These are phyloP conservation scores for Alloplasta piceator DNA, from an alignment of 2,888 invertebrate species.

Conservation along the genomic window DNA sequence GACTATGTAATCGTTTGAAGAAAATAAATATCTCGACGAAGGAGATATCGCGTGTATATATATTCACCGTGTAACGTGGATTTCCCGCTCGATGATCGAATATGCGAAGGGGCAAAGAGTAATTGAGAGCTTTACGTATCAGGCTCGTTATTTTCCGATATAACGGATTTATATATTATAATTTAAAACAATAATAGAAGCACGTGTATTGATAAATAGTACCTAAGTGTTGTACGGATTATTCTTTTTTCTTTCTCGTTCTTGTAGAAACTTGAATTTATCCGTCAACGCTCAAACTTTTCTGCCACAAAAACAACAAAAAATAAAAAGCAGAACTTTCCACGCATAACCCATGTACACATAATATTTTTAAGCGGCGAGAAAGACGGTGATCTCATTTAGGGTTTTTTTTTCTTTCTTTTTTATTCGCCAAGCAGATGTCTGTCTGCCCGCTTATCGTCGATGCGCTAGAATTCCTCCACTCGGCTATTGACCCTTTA, in stretches of 20 bases:
- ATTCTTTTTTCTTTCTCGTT: neutral
- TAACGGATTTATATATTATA: constrained; percentile 7
- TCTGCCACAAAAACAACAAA: constrained; percentile 34
- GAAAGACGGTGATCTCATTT: constrained; percentile 74
- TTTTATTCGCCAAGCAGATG: constrained; percentile 47
- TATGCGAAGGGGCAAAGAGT: constrained; percentile 6
- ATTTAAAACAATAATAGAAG: constrained; percentile 45
- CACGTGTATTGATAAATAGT: constrained; percentile 65
- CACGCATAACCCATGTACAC: neutral
- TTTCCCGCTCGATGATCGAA: neutral
- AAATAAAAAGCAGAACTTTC: constrained; percentile 5
- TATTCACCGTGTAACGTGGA: too few species aligned
- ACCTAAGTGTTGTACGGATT: constrained; percentile 47
- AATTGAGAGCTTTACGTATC: constrained; percentile 4
- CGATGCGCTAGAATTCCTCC: constrained; percentile 43
- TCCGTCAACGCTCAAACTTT: constrained; percentile 53
- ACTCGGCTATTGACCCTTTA: constrained; percentile 25
- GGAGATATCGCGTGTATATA: too few species aligned
- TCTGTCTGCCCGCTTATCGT: constrained; percentile 46
- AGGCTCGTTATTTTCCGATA: constrained; percentile 27
- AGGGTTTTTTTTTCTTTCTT: constrained; percentile 51
- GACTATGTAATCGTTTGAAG: too few species aligned
- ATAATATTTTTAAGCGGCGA: constrained; percentile 24
- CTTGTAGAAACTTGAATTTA: constrained; percentile 21
- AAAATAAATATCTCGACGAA: too few species aligned